phyloP scores from a whole-genome alignment of 1,140 invertebrate genomes.

The Drosophila arawakana region DNA sequence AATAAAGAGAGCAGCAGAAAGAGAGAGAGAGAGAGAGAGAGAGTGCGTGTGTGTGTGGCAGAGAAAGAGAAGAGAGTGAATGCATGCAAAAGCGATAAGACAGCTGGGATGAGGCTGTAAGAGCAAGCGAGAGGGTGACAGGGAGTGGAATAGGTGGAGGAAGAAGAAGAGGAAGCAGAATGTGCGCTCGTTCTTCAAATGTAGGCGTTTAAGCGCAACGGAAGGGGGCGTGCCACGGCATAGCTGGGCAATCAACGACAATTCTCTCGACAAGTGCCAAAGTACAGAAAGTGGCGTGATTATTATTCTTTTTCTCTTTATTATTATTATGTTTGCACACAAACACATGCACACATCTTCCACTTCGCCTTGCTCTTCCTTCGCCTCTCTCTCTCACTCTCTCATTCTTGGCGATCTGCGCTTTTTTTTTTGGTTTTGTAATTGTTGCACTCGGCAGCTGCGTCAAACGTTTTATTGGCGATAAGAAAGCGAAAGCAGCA shows the following conservation, averaged over 20 bases:
- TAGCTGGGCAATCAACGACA: constrained; percentile 13
- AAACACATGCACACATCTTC: background rate
- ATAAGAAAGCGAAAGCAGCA: background rate
- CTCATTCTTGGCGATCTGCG: constrained; percentile 8
- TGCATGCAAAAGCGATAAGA: too few species aligned
- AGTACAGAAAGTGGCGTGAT: constrained; percentile 79
- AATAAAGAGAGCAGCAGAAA: background rate
- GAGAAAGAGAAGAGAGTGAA: constrained; percentile 6
- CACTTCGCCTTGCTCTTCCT: constrained; percentile 4
- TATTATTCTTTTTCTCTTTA: constrained; percentile 64
- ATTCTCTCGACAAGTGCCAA: constrained; percentile 43
- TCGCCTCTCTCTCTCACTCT: too few species aligned
- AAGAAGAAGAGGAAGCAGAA: too few species aligned
- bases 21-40: background rate
- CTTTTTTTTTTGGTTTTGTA: constrained; percentile 42
- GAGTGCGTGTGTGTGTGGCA: constrained; percentile 18
- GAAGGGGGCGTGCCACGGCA: constrained; percentile 35
- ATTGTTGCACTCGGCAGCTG: constrained; percentile 35
- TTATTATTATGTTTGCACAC: constrained; percentile 53
- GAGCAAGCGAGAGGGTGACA: too few species aligned
- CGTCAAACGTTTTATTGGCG: background rate
- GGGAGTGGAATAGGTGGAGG: too few species aligned
- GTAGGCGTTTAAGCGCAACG: constrained; percentile 38
- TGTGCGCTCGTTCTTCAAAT: constrained; percentile 13
- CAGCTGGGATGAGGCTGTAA: too few species aligned